phyloP scores from a whole-genome alignment of 2,888 invertebrate species.

The Dione juno region DNA sequence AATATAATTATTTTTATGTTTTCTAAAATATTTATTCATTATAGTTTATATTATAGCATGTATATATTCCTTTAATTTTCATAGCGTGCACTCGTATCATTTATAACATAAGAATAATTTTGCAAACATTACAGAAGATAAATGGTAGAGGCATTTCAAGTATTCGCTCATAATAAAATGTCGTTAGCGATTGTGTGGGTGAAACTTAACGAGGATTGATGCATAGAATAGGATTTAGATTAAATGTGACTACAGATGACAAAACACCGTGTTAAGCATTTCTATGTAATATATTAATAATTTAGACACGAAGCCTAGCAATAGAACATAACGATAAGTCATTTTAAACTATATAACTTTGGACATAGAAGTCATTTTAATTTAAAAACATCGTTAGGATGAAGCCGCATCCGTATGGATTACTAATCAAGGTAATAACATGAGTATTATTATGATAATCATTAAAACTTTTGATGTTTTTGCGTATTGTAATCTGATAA shows the following conservation, averaged over 20 bases:
- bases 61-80: conserved; percentile 11
- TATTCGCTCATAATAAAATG: conserved; percentile 34
- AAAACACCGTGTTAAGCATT: conserved; percentile 55
- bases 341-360: not conserved
- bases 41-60: no score
- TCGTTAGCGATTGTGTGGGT: conserved; percentile 46
- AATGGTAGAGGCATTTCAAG: conserved; percentile 38
- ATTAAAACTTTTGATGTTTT: conserved; percentile 26
- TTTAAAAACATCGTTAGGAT: not conserved
- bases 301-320: conserved; percentile 41
- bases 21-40: no score
- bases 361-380: conserved; percentile 7
- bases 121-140: conserved; percentile 40
- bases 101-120: conserved; percentile 38
- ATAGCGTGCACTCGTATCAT: conserved; percentile 18
- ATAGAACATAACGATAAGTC: not conserved
- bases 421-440: conserved; percentile 33
- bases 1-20: no score
- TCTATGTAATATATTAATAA: conserved; percentile 44
- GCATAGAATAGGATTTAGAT: conserved; percentile 59
- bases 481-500: conserved; percentile 16
- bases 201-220: conserved; percentile 53
- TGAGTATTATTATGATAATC: conserved; percentile 17
- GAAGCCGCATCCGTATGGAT: conserved; percentile 21
- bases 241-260: conserved; percentile 59